Base-by-base conservation (phyloP, 1,140 invertebrate genomes). In the Grapholita molesta region DNA sequence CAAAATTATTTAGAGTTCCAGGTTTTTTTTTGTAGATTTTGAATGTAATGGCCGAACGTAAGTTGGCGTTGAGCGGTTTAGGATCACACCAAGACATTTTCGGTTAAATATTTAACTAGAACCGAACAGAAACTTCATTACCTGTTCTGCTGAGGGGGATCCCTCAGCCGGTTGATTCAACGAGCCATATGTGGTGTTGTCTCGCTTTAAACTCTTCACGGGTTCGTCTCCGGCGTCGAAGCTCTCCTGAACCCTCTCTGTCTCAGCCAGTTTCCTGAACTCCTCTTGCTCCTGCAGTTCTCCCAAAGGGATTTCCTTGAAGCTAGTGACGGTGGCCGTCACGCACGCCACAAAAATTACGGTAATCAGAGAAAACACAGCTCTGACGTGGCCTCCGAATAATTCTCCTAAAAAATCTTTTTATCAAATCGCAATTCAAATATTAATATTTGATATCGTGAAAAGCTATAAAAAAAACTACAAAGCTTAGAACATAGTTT, bases 361-460 rank as follows among this genome's bases (percentile, higher is more conserved):
- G 0, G 97, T 96, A 28, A 98, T 97, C 0, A 98, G 91, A 2
- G 96, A 96, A 78, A 99, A 99, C 1, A 99, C 98, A 0, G 97
- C 96, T 69, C 96, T 93, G 0, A 99, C 95, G 82, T 99, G 98
- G 11, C 97, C 97, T 65, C 97, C 97, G 3, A 98, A 93, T 69
- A 96, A 86, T 24, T 93, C 85, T 1, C 96, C 95, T 95, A 92
- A 89, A 53, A 32, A 23, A 15, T 25, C 55, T 64, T 24, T 52
- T 30, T 30, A 30, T 30, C 3, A 4, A 30, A n/a, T n/a, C n/a
- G n/a, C n/a, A n/a, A n/a, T n/a, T n/a, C n/a, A 52, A 38, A 68
- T 18, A 64, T 52, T 48, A 35, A 33, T 33, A 9, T 33, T 1
- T n/a, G 33, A 38, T 38, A 3, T 38, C n/a, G 35, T 38, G 3